Evolutionary conservation across 2,797 vertebrate genomes (phyloP).

Genomic region (Brachyalestes nurse): DNA sequence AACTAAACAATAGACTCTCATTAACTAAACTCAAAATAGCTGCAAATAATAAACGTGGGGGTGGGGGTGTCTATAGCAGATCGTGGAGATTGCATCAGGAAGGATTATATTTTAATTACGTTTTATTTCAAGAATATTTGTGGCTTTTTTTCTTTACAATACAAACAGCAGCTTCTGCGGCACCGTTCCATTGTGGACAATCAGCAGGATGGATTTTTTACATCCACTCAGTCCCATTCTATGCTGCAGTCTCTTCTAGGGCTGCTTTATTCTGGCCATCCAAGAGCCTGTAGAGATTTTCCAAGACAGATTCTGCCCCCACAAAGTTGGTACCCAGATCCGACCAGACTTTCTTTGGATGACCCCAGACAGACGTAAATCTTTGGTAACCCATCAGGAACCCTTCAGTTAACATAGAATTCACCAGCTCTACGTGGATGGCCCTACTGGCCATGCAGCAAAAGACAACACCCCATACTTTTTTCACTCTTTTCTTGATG

Average conservation of each 20-base stretch:
- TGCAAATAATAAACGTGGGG: too few species aligned
- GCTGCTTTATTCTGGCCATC: background rate
- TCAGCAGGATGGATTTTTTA: slow-evolving; percentile 35
- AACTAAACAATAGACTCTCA: too few species aligned
- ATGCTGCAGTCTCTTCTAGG: background rate
- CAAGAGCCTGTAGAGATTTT: too few species aligned
- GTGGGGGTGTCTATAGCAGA: too few species aligned
- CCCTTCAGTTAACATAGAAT: slow-evolving; percentile 2
- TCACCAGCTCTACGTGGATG: slow-evolving; percentile 38
- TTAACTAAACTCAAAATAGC: too few species aligned
- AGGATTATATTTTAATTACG: too few species aligned
- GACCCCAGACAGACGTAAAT: slow-evolving; percentile 38
- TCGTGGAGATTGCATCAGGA: too few species aligned
- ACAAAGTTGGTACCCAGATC: slow-evolving; percentile 4
- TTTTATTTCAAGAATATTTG: too few species aligned
- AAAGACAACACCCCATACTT: slow-evolving; percentile 46
- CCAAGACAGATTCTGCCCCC: background rate
- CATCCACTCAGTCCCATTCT: background rate
- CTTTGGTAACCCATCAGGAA: background rate
- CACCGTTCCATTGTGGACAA: slow-evolving; percentile 46
- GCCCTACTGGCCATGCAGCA: slow-evolving; percentile 48
- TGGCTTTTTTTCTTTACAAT: slow-evolving; percentile 14
- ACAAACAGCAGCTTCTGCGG: slow-evolving; percentile 31
- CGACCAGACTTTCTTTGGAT: slow-evolving; percentile 51
- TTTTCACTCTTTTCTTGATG: slow-evolving; percentile 41